Conservation (phyloP, 1,140 invertebrate genomes). For the Bombus waltoni region DNA sequence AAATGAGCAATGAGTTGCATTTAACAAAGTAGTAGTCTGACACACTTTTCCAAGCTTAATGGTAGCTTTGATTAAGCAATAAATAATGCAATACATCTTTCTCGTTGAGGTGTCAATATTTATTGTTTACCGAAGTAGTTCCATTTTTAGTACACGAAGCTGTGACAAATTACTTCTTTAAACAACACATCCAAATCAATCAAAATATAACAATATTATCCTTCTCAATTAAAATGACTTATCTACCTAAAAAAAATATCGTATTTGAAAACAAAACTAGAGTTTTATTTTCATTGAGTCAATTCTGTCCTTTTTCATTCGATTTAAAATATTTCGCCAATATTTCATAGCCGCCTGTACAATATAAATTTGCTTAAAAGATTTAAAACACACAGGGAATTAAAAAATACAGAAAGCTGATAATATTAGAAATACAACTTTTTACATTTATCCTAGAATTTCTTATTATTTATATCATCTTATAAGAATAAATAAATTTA, state of each 20-base stretch:
- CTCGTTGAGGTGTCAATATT: background rate
- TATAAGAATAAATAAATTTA: no score
- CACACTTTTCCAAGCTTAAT: background rate
- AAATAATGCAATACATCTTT: background rate
- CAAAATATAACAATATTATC: background rate
- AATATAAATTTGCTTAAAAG: background rate
- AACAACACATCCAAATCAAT: background rate
- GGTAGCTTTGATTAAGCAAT: background rate
- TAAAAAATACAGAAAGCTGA: no score
- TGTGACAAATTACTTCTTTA: background rate
- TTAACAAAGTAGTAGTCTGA: constrained; percentile 3
- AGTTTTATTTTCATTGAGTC: background rate
- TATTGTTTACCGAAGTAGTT: background rate
- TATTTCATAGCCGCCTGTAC: background rate
- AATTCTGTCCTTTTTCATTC: no score
- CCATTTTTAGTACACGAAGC: background rate
- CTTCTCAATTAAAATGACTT: background rate
- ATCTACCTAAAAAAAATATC: no score
- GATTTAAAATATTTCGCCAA: no score
- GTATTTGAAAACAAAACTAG: background rate
- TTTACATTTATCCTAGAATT: no score
- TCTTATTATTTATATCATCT: no score
- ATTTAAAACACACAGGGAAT: no score
- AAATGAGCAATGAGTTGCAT: background rate
- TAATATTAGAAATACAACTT: no score